Evolutionary conservation across 2,797 vertebrate species (phyloP).

Genomic region (Lagorchestes hirsutus): DNA sequence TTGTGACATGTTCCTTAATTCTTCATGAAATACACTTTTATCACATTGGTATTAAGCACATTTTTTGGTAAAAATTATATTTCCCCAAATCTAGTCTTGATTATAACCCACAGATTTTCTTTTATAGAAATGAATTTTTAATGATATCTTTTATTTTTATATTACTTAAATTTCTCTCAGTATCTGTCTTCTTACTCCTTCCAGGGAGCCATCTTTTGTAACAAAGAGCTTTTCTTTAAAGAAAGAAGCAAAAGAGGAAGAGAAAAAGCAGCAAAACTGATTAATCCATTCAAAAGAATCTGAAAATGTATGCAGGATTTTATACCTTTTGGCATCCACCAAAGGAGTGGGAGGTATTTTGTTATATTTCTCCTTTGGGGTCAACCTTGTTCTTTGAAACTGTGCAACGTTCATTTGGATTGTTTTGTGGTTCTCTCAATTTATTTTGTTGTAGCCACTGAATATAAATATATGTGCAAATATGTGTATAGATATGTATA

Average conservation of each 20-base stretch:
- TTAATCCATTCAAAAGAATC: background rate
- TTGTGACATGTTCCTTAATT: background rate
- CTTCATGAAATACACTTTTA: background rate
- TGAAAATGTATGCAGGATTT: background rate
- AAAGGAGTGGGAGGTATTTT: background rate
- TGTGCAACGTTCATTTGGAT: background rate
- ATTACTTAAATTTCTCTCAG: background rate
- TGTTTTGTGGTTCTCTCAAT: background rate
- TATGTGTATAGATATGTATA: background rate
- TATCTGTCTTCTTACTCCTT: background rate
- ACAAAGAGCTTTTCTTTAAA: background rate
- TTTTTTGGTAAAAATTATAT: background rate
- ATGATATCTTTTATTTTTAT: background rate
- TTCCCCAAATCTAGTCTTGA: background rate
- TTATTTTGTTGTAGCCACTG: background rate
- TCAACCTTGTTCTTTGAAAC: background rate
- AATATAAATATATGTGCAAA: background rate
- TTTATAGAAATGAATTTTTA: background rate
- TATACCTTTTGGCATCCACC: background rate
- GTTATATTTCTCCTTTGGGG: background rate
- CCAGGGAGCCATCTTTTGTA: background rate
- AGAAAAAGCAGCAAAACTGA: background rate
- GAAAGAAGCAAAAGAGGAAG: background rate
- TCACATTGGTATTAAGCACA: background rate
- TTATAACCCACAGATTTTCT: background rate